Evolutionary conservation across 2,888 invertebrate species (phyloP).

Genomic region (Platycheirus albimanus): DNA sequence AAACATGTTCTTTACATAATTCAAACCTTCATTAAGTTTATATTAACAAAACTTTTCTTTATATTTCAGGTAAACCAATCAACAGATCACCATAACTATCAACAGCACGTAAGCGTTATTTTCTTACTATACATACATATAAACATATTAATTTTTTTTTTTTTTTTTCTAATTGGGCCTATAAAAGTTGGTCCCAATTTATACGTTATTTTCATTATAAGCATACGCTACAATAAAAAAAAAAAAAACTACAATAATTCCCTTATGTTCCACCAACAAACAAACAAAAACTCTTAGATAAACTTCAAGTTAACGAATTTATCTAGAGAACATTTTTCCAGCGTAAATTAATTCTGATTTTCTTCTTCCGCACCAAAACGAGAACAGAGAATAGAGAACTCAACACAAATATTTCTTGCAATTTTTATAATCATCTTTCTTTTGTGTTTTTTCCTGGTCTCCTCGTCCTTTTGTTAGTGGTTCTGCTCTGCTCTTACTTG

Average conservation of each 20-base stretch:
- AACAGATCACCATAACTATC: slow-evolving; percentile 31
- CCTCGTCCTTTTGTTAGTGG: slow-evolving; percentile 29
- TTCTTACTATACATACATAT: neutral
- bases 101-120: slow-evolving; percentile 33
- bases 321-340: slow-evolving; percentile 26
- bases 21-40: too few relatives aligned
- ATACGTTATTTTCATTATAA: neutral
- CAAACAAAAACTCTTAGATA: neutral
- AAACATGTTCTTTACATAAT: too few relatives aligned
- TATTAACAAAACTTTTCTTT: neutral
- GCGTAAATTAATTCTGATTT: slow-evolving; percentile 55
- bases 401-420: slow-evolving; percentile 18
- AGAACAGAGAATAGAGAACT: neutral
- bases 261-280: neutral
- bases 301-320: slow-evolving; percentile 33
- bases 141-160: neutral
- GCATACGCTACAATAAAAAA: neutral
- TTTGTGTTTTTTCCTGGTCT: slow-evolving; percentile 22
- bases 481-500: slow-evolving; percentile 22
- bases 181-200: neutral
- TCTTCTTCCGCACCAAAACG: slow-evolving; percentile 17
- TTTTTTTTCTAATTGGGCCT: too few relatives aligned
- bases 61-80: slow-evolving; percentile 28
- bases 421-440: slow-evolving; percentile 60
- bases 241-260: neutral